Evolutionary conservation across 2,113 vertebrate genomes (phyloP), one percentile per base, ranked within the genome.

Genomic region (Zapornia atra): DNA sequence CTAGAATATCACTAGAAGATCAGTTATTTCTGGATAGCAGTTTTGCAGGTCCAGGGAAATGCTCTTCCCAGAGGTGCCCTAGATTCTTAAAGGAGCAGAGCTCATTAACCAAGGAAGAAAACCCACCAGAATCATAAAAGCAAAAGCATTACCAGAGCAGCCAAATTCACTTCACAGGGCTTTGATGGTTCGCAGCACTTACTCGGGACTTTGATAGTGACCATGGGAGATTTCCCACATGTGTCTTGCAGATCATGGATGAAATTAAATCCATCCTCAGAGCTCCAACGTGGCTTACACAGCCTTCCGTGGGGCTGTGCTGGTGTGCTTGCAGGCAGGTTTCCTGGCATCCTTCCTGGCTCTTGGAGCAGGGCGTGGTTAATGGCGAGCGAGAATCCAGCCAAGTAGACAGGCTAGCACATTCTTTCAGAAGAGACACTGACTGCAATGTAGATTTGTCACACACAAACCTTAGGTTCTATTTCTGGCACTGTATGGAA

Each of bases 341-440:
- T 92, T 93, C 53, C 86, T 95, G 90, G 92, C 61, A 60, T 64
- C 50, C 61, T 76, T 76, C 60, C 44, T 86, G 61, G 34, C 66
- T 88, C 59, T 42, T 33, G 57, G 92, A 80, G 85, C 71, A 86
- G 91, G 91, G 88, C 79, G 77, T 76, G 88, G 88, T 91, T 96
- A 95, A 91, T 87, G 86, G 94, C 91, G 85, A 87, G 60, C 33
- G 40, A 91, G 78, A 96, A 72, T 28, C 61, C 70, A 92, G 83
- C 81, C 73, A 66, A 87, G 63, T 77, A 93, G 59, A 56, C 8
- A 15, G 0, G 1, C 38, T 83, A 40, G 68, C 66, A 33, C 82
- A 69, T 89, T 66, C 25, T 24, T 84, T 61, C 96, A 50, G 34
- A 79, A 46, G 40, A 75, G 88, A 68, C 86, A 72, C 70, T 6